Conservation (phyloP, 92 coral and sea anemone species). For the Heteractis magnifica region DNA sequence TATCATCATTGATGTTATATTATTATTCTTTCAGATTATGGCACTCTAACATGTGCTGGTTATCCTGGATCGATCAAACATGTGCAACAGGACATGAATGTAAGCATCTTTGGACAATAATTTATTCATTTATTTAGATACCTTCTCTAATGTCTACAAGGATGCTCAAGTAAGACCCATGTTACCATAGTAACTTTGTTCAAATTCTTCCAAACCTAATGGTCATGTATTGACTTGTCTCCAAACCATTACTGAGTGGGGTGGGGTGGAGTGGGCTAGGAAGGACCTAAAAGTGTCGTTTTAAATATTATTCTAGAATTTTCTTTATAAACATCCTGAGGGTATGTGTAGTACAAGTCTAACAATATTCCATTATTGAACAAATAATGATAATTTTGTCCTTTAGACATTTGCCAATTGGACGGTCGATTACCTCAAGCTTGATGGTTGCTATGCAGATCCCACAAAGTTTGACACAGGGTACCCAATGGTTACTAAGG, state of each 20-base stretch:
- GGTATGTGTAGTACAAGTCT: too few species aligned
- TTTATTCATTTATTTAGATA: not conserved
- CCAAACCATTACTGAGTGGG: slow-evolving; percentile 93
- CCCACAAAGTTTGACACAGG: slow-evolving; percentile 80
- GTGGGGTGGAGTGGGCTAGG: slow-evolving; percentile 40
- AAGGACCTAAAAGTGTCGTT: too few species aligned
- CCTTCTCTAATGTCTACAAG: slow-evolving; percentile 34
- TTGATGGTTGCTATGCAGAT: slow-evolving; percentile 90
- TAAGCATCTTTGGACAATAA: slow-evolving; percentile 17
- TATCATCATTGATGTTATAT: not conserved
- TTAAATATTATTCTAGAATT: too few species aligned
- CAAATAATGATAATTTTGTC: not conserved
- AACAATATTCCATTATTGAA: too few species aligned
- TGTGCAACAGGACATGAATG: slow-evolving; percentile 80
- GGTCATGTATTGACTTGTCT: not conserved
- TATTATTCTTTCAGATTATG: slow-evolving; percentile 69
- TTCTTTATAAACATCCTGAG: too few species aligned
- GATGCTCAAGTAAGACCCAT: slow-evolving; percentile 65
- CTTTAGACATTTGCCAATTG: slow-evolving; percentile 91
- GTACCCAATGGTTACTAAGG: slow-evolving; percentile 82
- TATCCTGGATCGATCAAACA: slow-evolving; percentile 93
- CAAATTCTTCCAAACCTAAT: not conserved
- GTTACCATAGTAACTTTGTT: not conserved
- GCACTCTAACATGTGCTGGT: slow-evolving; percentile 93
- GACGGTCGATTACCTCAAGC: slow-evolving; percentile 92